Base-by-base conservation (phyloP, 2,888 invertebrate species). In the Hirtodrosophila confusa region DNA sequence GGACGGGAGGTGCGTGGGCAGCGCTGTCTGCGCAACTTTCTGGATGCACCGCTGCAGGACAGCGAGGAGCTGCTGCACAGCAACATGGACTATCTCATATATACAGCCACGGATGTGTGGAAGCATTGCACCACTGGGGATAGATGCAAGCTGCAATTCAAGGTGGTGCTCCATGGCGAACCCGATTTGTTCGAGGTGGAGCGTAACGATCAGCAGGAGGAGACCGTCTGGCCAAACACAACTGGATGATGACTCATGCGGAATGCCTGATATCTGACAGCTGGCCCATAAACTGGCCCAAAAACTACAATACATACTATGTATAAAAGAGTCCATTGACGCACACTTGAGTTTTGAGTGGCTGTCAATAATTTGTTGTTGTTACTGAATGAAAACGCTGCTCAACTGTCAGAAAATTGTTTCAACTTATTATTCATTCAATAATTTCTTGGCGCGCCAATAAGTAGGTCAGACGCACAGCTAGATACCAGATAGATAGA, bases 291-390 rank as follows among this genome's bases (percentile, higher is more conserved):
- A 33, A 17, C 17, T 17, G 17, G 17, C 17, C 48, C 48, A 39
- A 11, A 31, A 17, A 51, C 23, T n/a, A 31, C 7, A 17, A 31
- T 31, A 31, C 9, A 31, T 31, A 17, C 17, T 17, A 9, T 31
- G 9, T 31, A 31, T 31, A 8, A 8, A 17, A 31, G 12, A 33
- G 29, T 47, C 49, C 39, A 76, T 86, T 82, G 82, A 82, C 82
- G 86, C 70, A 86, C 80, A 64, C 77, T 76, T 70, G 66, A 35
- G 70, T 40, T 53, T 53, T 79, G 80, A 83, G 83, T 84, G 85
- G 70, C 80, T 83, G 88, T 80, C 83, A 83, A 83, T 83, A 79
- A 72, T 69, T 45, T 69, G 41, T 43, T 47, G 29, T 47, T 61
- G 11, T 39, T 40, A 64, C 60, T 68, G 57, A 67, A 79, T 71